Evolutionary conservation across 92 coral and sea anemone species (phyloP).

Genomic region (Parazoanthus atlanticus): DNA sequence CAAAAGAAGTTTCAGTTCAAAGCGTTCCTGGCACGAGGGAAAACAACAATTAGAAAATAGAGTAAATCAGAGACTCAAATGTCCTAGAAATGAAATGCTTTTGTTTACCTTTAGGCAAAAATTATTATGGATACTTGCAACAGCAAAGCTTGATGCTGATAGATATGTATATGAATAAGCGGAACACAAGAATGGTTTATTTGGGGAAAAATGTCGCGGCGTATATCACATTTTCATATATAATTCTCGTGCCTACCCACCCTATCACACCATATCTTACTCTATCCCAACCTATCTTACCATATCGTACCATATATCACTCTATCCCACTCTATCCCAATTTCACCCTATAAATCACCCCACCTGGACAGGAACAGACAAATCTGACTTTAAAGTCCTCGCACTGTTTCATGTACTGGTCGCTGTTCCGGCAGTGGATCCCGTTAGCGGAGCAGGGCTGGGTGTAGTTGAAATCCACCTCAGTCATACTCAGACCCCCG

Average conservation of each 20-base stretch:
- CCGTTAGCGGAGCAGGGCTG: conserved; percentile 79
- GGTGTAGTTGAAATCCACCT: conserved; percentile 71
- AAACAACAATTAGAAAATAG: background rate
- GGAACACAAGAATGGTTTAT: too few relatives aligned
- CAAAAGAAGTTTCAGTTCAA: background rate
- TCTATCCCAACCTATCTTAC: background rate
- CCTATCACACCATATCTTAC: background rate
- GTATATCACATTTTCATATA: too few relatives aligned
- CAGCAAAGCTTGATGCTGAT: background rate
- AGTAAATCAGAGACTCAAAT: background rate
- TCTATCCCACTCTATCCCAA: background rate
- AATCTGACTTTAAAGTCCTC: conserved; percentile 92
- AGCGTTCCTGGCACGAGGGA: too few relatives aligned
- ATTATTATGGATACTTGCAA: background rate
- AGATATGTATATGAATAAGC: background rate
- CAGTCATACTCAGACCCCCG: conserved; percentile 64
- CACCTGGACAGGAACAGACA: conserved; percentile 90
- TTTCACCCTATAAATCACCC: background rate
- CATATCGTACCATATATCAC: background rate
- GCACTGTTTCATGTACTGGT: conserved; percentile 67
- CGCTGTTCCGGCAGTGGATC: conserved; percentile 77
- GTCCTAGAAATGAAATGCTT: too few relatives aligned
- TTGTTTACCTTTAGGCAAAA: too few relatives aligned
- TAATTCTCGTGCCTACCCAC: background rate
- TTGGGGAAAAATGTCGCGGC: too few relatives aligned